Evolutionary conservation across 2,113 vertebrate species (phyloP).

Genomic region (Pimephales promelas): DNA sequence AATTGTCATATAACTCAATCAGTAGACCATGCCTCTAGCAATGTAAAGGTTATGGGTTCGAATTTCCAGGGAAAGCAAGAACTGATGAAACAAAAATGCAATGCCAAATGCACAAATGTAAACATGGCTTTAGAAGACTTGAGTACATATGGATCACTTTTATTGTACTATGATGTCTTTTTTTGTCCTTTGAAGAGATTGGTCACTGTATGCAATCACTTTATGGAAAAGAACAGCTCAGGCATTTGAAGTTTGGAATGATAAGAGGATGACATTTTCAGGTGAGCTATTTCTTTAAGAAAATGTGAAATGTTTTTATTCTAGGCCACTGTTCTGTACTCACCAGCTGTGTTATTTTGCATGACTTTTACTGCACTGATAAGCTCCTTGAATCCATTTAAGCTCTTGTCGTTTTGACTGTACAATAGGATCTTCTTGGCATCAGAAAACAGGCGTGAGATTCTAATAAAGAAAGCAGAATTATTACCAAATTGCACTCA

Average conservation of each 20-base stretch:
- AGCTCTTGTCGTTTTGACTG: constrained; percentile 87
- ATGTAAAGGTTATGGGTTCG: too few relatives aligned
- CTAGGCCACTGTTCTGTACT: constrained; percentile 20
- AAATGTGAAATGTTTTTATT: not conserved
- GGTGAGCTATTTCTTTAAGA: too few relatives aligned
- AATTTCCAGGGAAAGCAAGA: too few relatives aligned
- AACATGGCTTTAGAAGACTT: not conserved
- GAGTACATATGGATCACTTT: not conserved
- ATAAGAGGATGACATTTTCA: not conserved
- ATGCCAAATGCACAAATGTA: too few relatives aligned
- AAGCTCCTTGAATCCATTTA: constrained; percentile 76
- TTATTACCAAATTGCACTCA: not conserved
- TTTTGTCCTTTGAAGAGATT: not conserved
- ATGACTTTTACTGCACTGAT: constrained; percentile 72
- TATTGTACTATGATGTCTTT: not conserved
- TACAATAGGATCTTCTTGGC: constrained; percentile 90
- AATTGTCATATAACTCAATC: not conserved
- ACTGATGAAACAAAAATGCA: too few relatives aligned
- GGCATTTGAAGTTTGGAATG: not conserved
- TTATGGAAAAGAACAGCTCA: not conserved
- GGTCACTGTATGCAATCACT: not conserved
- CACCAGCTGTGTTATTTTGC: constrained; percentile 80
- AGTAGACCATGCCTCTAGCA: too few relatives aligned
- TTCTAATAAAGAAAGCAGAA: constrained; percentile 68
- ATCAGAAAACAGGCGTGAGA: constrained; percentile 91